Percentiles rank a stretch among this genome's conserved stretches.
Evolutionary conservation across 2,888 invertebrate genomes (phyloP).

Genomic region (Petrolisthes cinctipes): DNA sequence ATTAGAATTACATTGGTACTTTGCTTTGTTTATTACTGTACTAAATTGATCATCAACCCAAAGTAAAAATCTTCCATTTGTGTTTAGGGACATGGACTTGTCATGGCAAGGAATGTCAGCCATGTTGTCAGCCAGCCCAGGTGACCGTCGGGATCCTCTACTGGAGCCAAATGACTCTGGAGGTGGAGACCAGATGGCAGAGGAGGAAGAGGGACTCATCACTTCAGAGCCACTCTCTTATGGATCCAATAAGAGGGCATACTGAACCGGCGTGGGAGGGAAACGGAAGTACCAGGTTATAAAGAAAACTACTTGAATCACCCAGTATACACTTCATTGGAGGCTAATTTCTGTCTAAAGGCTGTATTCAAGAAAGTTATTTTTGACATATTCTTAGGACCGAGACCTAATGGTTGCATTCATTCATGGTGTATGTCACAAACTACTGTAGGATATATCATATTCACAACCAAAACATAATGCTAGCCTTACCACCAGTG

Average conservation of each 20-base stretch:
- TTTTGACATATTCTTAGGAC: too few species aligned
- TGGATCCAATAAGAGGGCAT: slow-evolving; percentile 50
- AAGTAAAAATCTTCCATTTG: background rate
- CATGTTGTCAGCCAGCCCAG: slow-evolving; percentile 25
- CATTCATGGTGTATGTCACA: too few species aligned
- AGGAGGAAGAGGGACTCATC: slow-evolving; percentile 53
- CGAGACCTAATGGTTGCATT: too few species aligned
- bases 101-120: slow-evolving; percentile 50
- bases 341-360: too few species aligned
- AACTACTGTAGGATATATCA: too few species aligned
- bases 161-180: slow-evolving; percentile 21
- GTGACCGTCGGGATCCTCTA: slow-evolving; percentile 6
- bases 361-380: too few species aligned
- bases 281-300: background rate
- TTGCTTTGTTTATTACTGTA: background rate
- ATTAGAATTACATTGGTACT: background rate
- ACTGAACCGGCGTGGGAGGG: slow-evolving; percentile 2
- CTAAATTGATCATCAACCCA: too few species aligned
- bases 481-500: too few species aligned
- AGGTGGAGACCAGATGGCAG: slow-evolving; percentile 9
- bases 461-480: too few species aligned
- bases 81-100: slow-evolving; percentile 47
- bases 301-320: background rate
- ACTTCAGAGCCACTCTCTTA: slow-evolving; percentile 53
- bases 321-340: background rate